Conservation (phyloP, 2,888 invertebrate genomes). For the Pachydiplax longipennis region DNA sequence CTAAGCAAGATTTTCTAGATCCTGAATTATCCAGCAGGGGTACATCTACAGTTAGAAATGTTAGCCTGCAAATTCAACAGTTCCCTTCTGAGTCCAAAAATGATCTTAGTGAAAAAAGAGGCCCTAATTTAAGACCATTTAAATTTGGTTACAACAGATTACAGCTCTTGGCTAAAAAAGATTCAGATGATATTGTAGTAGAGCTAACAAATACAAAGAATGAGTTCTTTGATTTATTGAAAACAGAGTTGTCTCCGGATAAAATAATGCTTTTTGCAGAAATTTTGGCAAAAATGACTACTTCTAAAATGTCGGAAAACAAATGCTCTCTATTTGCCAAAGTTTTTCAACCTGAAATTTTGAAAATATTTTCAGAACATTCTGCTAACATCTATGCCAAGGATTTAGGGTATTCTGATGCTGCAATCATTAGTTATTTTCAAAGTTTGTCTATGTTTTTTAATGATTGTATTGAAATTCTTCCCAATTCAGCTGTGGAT, state of each 20-base stretch:
- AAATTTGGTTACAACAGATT: constrained; percentile 61
- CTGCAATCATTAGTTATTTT: constrained; percentile 53
- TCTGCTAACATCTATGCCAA: constrained; percentile 50
- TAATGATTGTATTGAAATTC: constrained; percentile 57
- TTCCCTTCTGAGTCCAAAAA: too few relatives aligned
- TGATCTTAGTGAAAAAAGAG: neutral
- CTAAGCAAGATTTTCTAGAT: too few relatives aligned
- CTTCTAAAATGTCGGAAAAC: constrained; percentile 52
- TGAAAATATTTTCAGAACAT: constrained; percentile 51
- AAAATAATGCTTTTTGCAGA: constrained; percentile 62
- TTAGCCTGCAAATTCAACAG: too few relatives aligned
- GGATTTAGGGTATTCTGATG: constrained; percentile 50
- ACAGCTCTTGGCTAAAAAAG: constrained; percentile 59
- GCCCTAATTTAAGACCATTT: neutral
- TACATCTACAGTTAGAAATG: too few relatives aligned
- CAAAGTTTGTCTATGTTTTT: constrained; percentile 52
- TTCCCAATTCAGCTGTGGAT: constrained; percentile 56
- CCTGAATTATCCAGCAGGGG: too few relatives aligned
- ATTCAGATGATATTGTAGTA: constrained; percentile 60
- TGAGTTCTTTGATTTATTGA: constrained; percentile 62
- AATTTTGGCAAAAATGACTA: constrained; percentile 61
- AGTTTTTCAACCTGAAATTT: constrained; percentile 51
- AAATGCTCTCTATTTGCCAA: constrained; percentile 51
- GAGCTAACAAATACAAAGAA: constrained; percentile 60
- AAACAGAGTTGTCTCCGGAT: constrained; percentile 61